These are phyloP conservation scores for Epistrophella euchroma DNA, from an alignment of 2,888 invertebrate genomes.

Conservation along the genomic window DNA sequence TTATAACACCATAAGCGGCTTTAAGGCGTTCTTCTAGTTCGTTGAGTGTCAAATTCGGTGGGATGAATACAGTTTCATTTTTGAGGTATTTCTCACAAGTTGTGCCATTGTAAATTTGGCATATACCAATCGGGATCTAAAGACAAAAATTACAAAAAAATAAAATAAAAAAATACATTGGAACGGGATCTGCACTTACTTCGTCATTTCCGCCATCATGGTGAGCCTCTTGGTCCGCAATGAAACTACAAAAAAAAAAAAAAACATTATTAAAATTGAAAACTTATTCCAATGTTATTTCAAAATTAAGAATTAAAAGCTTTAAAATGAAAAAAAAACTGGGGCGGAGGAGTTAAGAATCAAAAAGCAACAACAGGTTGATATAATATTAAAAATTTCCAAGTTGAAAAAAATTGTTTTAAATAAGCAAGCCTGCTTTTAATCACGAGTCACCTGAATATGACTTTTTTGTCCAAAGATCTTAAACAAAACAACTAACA, in stretches of 20 bases:
- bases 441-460: conserved; percentile 23
- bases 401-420: neutral
- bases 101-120: conserved; percentile 92
- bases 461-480: conserved; percentile 7
- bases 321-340: too few species aligned
- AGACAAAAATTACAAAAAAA: neutral
- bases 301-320: neutral
- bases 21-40: conserved; percentile 92
- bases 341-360: too few species aligned
- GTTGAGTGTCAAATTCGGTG: conserved; percentile 90
- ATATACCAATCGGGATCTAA: conserved; percentile 84
- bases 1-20: conserved; percentile 93
- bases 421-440: conserved; percentile 7
- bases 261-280: neutral
- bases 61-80: conserved; percentile 93
- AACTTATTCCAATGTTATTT: neutral
- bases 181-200: conserved; percentile 11
- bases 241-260: conserved; percentile 35
- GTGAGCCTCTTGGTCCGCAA: conserved; percentile 39
- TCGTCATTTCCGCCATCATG: conserved; percentile 60
- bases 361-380: conserved; percentile 15
- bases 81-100: conserved; percentile 92
- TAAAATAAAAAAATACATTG: neutral
- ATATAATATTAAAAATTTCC: neutral
- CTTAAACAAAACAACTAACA: conserved; percentile 7